Evolutionary conservation across 2,113 vertebrate species (phyloP).

Genomic region (Pelusios castaneus): DNA sequence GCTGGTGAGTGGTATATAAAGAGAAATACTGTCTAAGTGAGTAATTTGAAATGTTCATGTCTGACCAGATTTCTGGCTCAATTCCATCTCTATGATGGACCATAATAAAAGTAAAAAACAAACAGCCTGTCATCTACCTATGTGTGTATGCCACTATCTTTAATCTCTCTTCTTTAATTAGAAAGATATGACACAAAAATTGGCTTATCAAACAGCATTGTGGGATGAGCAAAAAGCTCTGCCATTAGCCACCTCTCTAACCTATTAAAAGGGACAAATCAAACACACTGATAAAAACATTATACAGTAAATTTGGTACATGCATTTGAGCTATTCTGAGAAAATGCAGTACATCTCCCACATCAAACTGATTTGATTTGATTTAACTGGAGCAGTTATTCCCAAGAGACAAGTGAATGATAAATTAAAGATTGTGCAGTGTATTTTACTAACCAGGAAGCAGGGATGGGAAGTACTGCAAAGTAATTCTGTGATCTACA

Average conservation of each 20-base stretch:
- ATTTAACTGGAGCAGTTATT: slow-evolving; percentile 25
- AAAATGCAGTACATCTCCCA: background rate
- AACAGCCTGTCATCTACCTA: background rate
- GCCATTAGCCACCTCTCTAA: background rate
- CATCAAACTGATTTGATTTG: slow-evolving; percentile 19
- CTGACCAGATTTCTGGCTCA: background rate
- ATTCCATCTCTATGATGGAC: background rate
- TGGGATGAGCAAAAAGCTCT: background rate
- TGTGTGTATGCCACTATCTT: background rate
- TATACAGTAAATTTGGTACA: background rate
- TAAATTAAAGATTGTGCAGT: background rate
- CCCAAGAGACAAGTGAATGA: slow-evolving; percentile 26
- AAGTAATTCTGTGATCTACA: slow-evolving; percentile 34
- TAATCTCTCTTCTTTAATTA: background rate
- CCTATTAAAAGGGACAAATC: background rate
- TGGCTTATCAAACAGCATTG: background rate
- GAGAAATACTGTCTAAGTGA: background rate
- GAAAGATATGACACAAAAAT: background rate
- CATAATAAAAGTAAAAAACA: background rate
- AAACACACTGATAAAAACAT: background rate
- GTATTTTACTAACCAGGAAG: slow-evolving; percentile 35
- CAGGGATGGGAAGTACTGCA: background rate
- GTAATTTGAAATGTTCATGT: background rate
- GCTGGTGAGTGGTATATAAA: background rate
- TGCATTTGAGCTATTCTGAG: background rate